Evolutionary conservation across 2,888 invertebrate genomes (phyloP), one percentile per base, ranked within the genome.

Genomic region (Oscheius sp.): DNA sequence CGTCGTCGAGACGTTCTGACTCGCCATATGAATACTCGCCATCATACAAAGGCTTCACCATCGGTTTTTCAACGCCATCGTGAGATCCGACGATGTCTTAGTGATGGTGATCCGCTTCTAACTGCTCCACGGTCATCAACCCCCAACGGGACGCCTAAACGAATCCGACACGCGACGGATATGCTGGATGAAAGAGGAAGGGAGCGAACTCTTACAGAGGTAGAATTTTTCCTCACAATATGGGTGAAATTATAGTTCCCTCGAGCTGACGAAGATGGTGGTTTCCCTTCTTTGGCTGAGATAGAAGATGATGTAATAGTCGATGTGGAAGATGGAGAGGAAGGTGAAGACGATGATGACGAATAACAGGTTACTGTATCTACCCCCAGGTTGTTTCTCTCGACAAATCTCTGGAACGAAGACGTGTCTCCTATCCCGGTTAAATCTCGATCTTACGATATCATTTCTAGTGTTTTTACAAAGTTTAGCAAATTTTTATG

Each of bases 11-110:
- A 84, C 51, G 84, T 84, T 12, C 70, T 84, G 17, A 84, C 83
- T 6, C 78, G 84, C 26, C 84, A 84, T 68, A 83, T 84, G 82
- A 70, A 72, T n/a, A 84, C 84, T 5, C 65, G 82, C 9, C 84
- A 84, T 69, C 81, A 82, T 47, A 56, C 77, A 2, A 74, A 70
- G 30, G 75, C 78, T 63, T 75, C 64, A 22, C 49, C 73, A 0
- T 73, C 75, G 1, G 47, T 61, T n/a, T 61, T 73, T 30, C 73
- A 70, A 56, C 68, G 71, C 28, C 74, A 74, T 67, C 68, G 75
- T 5, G 73, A 73, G 56, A 72, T 73, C 22, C 59, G 77, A 67
- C 61, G 74, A 3, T 67, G 67, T 28, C 38, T 67, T 17, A 61
- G 61, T 2, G 67, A 67, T 36, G 67, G 67, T 9, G 67, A 61